A percentile compares a stretch with the other conserved stretches of the same genome.
phyloP scores from a whole-genome alignment of 2,888 invertebrate genomes.

The Dolichomitus sp. region DNA sequence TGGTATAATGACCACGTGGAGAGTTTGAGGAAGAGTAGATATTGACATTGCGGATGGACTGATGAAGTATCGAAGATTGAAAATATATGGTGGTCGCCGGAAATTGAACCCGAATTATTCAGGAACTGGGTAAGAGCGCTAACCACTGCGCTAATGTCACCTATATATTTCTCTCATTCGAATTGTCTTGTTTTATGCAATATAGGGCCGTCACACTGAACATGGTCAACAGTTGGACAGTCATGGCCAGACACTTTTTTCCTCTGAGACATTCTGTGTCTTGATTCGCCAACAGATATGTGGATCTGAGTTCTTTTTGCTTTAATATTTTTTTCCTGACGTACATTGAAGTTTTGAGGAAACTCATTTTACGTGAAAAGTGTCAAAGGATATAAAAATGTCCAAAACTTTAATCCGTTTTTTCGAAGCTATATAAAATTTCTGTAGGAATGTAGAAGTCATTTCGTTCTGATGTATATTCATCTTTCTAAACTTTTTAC shows the following conservation, averaged over 20 bases:
- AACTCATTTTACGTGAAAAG: neutral
- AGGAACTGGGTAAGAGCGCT: too few relatives aligned
- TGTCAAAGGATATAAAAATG: neutral
- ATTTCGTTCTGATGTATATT: neutral
- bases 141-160: too few relatives aligned
- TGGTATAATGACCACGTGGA: too few relatives aligned
- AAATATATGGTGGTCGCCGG: too few relatives aligned
- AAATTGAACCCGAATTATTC: too few relatives aligned
- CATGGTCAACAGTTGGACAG: conserved; percentile 7
- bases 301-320: conserved; percentile 25
- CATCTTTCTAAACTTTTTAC: neutral
- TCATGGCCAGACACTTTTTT: conserved; percentile 17
- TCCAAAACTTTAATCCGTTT: neutral
- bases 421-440: neutral
- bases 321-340: neutral
- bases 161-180: too few relatives aligned
- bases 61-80: too few relatives aligned
- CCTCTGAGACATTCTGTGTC: conserved; percentile 17
- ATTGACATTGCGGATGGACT: too few relatives aligned
- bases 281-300: conserved; percentile 38
- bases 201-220: conserved; percentile 21
- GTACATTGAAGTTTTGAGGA: neutral
- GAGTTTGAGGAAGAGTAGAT: too few relatives aligned
- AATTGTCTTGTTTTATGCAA: too few relatives aligned
- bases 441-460: neutral